Base-by-base conservation (phyloP, 2,113 vertebrate species). In the Bufo gargarizans region DNA sequence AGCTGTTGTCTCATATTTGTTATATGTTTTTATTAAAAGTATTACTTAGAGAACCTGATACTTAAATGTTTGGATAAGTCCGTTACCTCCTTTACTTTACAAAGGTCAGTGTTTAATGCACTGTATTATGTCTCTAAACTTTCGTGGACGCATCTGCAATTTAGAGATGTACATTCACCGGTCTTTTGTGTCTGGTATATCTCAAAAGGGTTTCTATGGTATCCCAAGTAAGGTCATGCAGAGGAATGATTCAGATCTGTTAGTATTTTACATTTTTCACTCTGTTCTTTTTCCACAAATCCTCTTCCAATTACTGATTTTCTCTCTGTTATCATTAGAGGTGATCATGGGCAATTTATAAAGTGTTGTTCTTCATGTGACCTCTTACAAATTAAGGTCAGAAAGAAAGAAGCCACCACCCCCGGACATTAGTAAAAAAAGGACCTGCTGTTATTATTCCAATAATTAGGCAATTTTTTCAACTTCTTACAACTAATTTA, bases 251-350 rank as follows among this genome's bases (percentile, higher is more conserved):
- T 61, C 50, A 59, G 47, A 82, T 88, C 86, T 88, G 86, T 43
- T 78, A 88, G 77, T 71, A 88, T 82, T 88, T 88, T 82, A 72
- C 86, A 82, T 82, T 74, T 61, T 82, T 82, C 78, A 88, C 72
- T 88, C 33, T 82, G 86, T 88, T 88, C 65, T 6, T 11, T 82
- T 61, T 72, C 65, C 43, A 47, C 55, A 82, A 88, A 61, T 72
- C 82, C 55, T 59, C 67, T 82, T 88, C 16, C 79, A 88, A 82
- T 82, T 72, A 72, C 43, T 88, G 14, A 17, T 55, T 61, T 74
- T 53, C 33, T 58, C 43, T 61, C 43, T 19, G 49, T 74, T 82
- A 72, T 74, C 50, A 56, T 82, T 88, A 88, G 49, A 74, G 65
- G 65, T 71, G 86, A 82, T 82, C 77, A 87, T 69, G 79, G 49